Base-by-base conservation (phyloP, 2,888 invertebrate species). In the Octodonta nipae region DNA sequence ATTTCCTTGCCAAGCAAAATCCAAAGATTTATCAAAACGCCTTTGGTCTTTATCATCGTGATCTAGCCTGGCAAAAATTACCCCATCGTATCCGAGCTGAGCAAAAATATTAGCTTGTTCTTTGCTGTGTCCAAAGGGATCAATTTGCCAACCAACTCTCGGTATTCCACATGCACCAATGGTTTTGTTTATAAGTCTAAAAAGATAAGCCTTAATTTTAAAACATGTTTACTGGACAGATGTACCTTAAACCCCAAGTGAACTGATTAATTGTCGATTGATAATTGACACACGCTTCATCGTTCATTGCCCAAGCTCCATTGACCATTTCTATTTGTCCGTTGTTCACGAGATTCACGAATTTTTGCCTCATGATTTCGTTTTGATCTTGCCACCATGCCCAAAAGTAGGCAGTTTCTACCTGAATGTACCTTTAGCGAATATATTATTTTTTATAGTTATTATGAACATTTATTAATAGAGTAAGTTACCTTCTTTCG, bases 91-190 rank as follows among this genome's bases (percentile, higher is more conserved):
- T 0, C 78, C 78, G 67, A 79, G 69, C 50, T 74, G 68, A 0
- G 72, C 68, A 4, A 72, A 67, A 13, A 67, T 50, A n/a, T 77
- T 76, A 0, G 78, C 76, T 46, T 76, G 75, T 52, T 82, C 81
- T 38, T 68, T 58, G 13, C 73, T 71, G 52, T 88, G 87, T 0
- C 87, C 87, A 51, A 87, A 88, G 0, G 85, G 79, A 63, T 88
- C 87, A 11, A 87, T 84, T 60, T 88, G 85, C 86, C 86, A 86
- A 88, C 77, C 84, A 0, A 82, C 70, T 32, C 70, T 71, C 0
- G 87, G 85, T 15, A 75, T 68, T 0, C 73, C 85, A 46, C 85
- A 86, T 2, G 72, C 67, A 0, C 80, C 81, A 26, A 84, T 68
- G 0, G 75, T 76, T 28, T 80, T 76, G 6, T 40, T 29, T 5